These are phyloP conservation scores for Sanderia malayensis DNA, from an alignment of 30 jellyfish, hydroid and myxozoan genomes.

Conservation along the genomic window DNA sequence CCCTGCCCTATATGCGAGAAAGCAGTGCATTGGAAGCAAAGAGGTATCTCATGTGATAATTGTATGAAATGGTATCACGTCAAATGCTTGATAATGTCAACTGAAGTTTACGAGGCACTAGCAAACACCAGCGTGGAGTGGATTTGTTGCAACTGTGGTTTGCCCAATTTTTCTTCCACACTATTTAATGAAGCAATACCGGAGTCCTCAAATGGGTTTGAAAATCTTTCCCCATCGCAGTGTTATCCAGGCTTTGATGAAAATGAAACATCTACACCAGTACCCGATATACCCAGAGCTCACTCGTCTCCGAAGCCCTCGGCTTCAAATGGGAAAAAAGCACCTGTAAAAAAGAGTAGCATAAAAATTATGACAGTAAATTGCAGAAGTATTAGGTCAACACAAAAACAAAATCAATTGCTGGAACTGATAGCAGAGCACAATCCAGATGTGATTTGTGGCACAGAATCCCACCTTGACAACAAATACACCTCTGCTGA, in stretches of 20 bases:
- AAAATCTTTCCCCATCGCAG: slow-evolving; percentile 18
- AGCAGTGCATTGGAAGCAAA: slow-evolving; percentile 35
- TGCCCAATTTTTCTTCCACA: slow-evolving; percentile 29
- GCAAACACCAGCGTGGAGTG: slow-evolving; percentile 38
- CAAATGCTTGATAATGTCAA: slow-evolving; percentile 30
- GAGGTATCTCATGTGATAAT: slow-evolving; percentile 20
- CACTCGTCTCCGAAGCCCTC: slow-evolving; percentile 3
- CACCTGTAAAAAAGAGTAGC: slow-evolving; percentile 1
- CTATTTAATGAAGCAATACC: slow-evolving; percentile 12
- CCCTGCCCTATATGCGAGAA: slow-evolving; percentile 9
- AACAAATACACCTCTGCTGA: background rate
- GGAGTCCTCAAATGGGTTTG: slow-evolving; percentile 20
- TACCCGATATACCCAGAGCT: slow-evolving; percentile 8
- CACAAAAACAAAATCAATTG: background rate
- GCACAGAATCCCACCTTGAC: slow-evolving; percentile 9
- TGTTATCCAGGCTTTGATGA: slow-evolving; percentile 14
- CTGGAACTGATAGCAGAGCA: background rate
- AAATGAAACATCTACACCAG: slow-evolving; percentile 9
- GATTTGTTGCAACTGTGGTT: slow-evolving; percentile 42
- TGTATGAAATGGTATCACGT: slow-evolving; percentile 25
- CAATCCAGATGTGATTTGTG: background rate
- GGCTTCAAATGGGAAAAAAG: background rate
- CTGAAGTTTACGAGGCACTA: slow-evolving; percentile 19
- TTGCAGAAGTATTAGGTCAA: slow-evolving; percentile 1
- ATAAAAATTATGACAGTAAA: background rate